phyloP scores from a whole-genome alignment of 2,113 vertebrate species.

The Triplophysa siluroides region DNA sequence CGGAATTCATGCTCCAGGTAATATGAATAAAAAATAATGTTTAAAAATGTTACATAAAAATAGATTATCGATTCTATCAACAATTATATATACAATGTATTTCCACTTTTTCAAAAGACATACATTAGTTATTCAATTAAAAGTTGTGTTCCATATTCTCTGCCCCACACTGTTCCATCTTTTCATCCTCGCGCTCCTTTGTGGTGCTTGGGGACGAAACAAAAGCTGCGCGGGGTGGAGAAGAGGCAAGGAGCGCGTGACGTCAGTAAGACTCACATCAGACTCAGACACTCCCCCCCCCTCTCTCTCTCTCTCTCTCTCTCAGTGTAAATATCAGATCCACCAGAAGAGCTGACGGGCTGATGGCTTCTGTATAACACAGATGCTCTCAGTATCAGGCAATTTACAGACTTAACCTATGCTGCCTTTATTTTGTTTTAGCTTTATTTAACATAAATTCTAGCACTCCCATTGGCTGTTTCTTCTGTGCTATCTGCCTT shows the following conservation, averaged over 20 bases:
- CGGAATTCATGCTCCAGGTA: no score
- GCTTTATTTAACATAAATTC: not conserved
- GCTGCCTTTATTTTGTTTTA: not conserved
- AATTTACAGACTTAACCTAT: not conserved
- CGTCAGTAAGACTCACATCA: conserved; percentile 68
- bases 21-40: not conserved
- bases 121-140: not conserved
- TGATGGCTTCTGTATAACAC: conserved; percentile 29
- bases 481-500: not conserved
- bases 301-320: conserved; percentile 14
- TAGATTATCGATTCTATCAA: no score
- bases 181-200: conserved; percentile 18
- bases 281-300: not conserved
- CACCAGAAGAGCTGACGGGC: conserved; percentile 24
- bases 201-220: conserved; percentile 42
- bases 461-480: not conserved
- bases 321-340: conserved; percentile 23
- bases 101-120: no score
- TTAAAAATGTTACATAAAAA: no score
- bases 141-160: not conserved
- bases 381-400: not conserved
- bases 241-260: conserved; percentile 58
- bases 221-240: conserved; percentile 52
- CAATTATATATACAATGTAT: no score
- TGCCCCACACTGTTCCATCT: not conserved